Conservation (phyloP, 35 echinoderm and acorn worm genomes). For the Holothuria glaberrima region DNA sequence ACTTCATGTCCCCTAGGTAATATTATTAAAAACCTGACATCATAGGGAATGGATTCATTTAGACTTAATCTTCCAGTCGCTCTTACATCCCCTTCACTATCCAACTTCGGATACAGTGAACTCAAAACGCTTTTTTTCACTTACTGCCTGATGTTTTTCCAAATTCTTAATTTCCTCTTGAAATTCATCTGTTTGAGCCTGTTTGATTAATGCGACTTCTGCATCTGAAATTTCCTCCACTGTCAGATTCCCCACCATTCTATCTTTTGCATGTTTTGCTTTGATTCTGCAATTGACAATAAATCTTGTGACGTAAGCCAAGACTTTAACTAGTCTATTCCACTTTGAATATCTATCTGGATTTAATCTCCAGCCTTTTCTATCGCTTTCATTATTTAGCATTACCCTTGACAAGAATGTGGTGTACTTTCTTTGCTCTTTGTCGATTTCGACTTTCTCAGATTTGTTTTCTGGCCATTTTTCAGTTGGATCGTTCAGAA, state of each 20-base stretch:
- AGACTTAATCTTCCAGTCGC: neutral
- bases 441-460: neutral
- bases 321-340: neutral
- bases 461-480: slow-evolving; percentile 17
- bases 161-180: neutral
- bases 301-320: slow-evolving; percentile 35
- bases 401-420: slow-evolving; percentile 10
- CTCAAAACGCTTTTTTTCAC: slow-evolving; percentile 17
- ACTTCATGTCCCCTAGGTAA: slow-evolving; percentile 40
- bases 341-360: slow-evolving; percentile 20
- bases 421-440: neutral
- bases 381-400: too few relatives aligned
- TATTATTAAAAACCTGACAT: neutral
- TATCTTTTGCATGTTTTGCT: neutral
- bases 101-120: neutral
- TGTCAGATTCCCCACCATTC: slow-evolving; percentile 1
- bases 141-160: neutral
- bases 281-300: neutral
- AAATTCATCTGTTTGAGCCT: slow-evolving; percentile 23
- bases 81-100: neutral
- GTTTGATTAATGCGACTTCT: slow-evolving; percentile 29
- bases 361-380: neutral
- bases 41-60: slow-evolving; percentile 16
- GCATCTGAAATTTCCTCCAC: slow-evolving; percentile 36
- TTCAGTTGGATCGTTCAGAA: neutral